A percentile compares a stretch with the other conserved stretches of the same genome.
Conservation (phyloP, 2,113 vertebrate species). For the Bungarus multicinctus region DNA sequence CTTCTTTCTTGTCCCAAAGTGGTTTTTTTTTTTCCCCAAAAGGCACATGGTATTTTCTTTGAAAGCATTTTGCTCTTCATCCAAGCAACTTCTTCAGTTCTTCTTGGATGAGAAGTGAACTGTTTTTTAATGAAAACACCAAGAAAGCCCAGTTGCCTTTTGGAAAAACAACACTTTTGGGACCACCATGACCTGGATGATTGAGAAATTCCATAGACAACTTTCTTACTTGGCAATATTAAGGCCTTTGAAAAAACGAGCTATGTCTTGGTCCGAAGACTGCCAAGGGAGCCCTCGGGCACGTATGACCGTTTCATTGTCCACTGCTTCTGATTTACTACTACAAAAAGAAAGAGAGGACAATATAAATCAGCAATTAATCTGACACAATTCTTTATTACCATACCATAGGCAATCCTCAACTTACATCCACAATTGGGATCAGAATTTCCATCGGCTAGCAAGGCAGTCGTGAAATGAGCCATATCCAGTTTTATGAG, state of each 20-base stretch:
- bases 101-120: not conserved
- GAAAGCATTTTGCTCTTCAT: not conserved
- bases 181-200: not conserved
- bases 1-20: slow-evolving; percentile 74
- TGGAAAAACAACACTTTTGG: not conserved
- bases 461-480: too few species aligned
- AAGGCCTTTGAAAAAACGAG: slow-evolving; percentile 96
- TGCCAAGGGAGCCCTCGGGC: slow-evolving; percentile 96
- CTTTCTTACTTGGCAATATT: slow-evolving; percentile 91
- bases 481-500: too few species aligned
- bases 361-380: not conserved
- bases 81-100: not conserved
- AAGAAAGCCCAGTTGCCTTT: not conserved
- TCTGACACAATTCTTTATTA: not conserved
- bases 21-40: too few species aligned
- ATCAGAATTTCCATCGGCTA: too few species aligned
- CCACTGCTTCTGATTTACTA: slow-evolving; percentile 89
- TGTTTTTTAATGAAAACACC: not conserved
- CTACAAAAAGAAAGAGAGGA: slow-evolving; percentile 60
- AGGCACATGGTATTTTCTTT: not conserved
- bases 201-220: not conserved
- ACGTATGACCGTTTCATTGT: slow-evolving; percentile 93
- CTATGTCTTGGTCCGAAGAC: slow-evolving; percentile 96
- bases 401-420: not conserved
- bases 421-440: not conserved